Evolutionary conservation across 2,797 vertebrate species (phyloP).

Genomic region (Acrossocheilus fasciatus): DNA sequence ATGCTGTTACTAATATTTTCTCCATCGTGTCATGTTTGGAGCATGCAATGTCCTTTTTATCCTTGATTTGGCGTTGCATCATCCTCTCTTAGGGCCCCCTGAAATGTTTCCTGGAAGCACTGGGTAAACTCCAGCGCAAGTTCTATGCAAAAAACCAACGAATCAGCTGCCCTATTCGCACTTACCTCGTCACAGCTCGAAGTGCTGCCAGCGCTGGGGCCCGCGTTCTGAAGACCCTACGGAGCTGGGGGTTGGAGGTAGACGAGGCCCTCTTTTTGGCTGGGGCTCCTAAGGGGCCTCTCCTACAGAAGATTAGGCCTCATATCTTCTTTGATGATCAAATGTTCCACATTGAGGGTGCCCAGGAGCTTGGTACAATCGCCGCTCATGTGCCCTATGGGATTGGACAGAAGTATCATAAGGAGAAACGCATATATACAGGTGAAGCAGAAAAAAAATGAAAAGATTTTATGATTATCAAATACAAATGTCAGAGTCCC

Average conservation of each 20-base stretch:
- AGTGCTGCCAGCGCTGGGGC: slow-evolving; percentile 91
- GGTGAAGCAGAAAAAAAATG: slow-evolving; percentile 54
- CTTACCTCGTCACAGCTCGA: slow-evolving; percentile 92
- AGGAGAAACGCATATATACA: slow-evolving; percentile 71
- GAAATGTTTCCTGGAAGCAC: slow-evolving; percentile 92
- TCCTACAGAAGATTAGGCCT: slow-evolving; percentile 89
- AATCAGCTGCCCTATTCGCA: slow-evolving; percentile 89
- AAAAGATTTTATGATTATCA: background rate
- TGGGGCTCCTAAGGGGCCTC: slow-evolving; percentile 91
- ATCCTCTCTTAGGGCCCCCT: slow-evolving; percentile 84
- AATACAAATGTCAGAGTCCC: background rate
- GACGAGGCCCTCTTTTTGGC: slow-evolving; percentile 95
- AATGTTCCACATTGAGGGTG: slow-evolving; percentile 92
- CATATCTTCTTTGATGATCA: slow-evolving; percentile 96
- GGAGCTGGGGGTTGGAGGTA: slow-evolving; percentile 93
- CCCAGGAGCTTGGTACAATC: slow-evolving; percentile 84
- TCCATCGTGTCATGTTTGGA: background rate
- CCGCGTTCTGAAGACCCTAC: slow-evolving; percentile 91
- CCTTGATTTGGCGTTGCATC: background rate
- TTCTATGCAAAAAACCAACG: slow-evolving; percentile 90
- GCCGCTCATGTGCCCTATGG: slow-evolving; percentile 90
- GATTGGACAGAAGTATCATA: slow-evolving; percentile 82
- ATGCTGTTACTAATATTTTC: background rate
- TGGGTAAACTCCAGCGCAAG: slow-evolving; percentile 93
- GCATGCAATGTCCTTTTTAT: background rate